Percentiles rank a stretch among this genome's conserved stretches.
phyloP scores from a whole-genome alignment of 64 coral and sea anemone genomes.

The Montipora cactus region DNA sequence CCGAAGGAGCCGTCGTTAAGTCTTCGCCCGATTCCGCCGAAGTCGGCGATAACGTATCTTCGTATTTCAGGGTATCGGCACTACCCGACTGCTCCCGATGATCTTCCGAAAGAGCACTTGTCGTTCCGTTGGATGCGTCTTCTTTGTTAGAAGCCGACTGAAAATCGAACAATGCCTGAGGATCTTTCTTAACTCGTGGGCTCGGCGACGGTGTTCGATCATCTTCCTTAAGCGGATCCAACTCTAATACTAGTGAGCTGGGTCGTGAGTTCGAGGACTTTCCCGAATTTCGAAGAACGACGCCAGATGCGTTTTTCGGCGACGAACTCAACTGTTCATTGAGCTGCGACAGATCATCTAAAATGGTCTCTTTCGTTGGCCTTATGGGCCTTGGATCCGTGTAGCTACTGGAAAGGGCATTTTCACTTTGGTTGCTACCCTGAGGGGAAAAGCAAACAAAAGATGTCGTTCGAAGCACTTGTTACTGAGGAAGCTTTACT shows the following conservation, averaged over 20 bases:
- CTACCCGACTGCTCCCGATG: constrained; percentile 59
- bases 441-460: not conserved
- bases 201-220: constrained; percentile 79
- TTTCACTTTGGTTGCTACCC: constrained; percentile 26
- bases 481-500: too few relatives aligned
- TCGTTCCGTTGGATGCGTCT: not conserved
- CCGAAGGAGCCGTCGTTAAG: not conserved
- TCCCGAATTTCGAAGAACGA: constrained; percentile 58
- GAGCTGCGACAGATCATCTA: constrained; percentile 79
- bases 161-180: constrained; percentile 67
- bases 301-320: constrained; percentile 24
- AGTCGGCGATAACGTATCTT: constrained; percentile 36
- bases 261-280: constrained; percentile 81
- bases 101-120: constrained; percentile 42
- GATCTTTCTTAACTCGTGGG: constrained; percentile 51
- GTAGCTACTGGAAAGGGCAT: constrained; percentile 13
- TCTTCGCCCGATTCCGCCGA: constrained; percentile 25
- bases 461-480: too few relatives aligned
- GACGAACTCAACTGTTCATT: not conserved
- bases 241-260: constrained; percentile 81
- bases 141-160: not conserved
- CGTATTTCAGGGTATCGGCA: constrained; percentile 66
- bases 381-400: constrained; percentile 45
- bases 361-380: constrained; percentile 25
- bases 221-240: constrained; percentile 87